Base-by-base conservation (phyloP, 2,113 vertebrate species). In the Tiliqua scincoides region DNA sequence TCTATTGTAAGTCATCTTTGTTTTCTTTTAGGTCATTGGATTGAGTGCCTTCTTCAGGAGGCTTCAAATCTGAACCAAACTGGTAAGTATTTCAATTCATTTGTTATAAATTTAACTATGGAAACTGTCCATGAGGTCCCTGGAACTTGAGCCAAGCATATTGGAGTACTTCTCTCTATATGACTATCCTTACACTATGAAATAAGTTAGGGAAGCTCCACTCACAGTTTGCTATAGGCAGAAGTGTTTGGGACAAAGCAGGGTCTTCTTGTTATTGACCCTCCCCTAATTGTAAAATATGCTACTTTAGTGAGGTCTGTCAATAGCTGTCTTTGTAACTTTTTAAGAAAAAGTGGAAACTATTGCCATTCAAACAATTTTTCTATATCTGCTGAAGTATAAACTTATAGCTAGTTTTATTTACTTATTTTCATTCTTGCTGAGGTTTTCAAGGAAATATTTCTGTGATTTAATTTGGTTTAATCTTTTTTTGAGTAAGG, bases 31-130 rank as follows among this genome's bases (percentile, higher is more conserved):
- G 94, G 72, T 80, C 37, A 57, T 93, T 86, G 90, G 88, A 92
- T 72, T 92, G 90, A 94, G 77, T 79, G 52, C 93, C 63, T 1
- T 43, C 88, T 94, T 90, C 85, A 89, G 89, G 90, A 91, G 52
- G 83, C 85, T 91, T 94, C 1, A 0, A 10, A 87, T 90, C 86
- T 90, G 74, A 94, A 67, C 18, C 48, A 59, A 89, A 37, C 74
- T 92, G 94, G 95, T 95, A 92, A 94, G 93, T 92, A 52, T 40
- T 88, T 15, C 18, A 89, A 59, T 27, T 75, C 80, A 20, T 43
- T 40, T 54, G 2, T 27, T 85, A 43, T 37, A 65, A 17, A 65
- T 67, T 86, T 40, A 0, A 52, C 1, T 75, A 30, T 85, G 63
- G 70, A 79, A 84, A 79, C 70, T 82, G 4, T 37, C 89, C 54